Evolutionary conservation across 2,113 vertebrate genomes (phyloP), one percentile per base, ranked within the genome.

Genomic region (Microtus oregoni): DNA sequence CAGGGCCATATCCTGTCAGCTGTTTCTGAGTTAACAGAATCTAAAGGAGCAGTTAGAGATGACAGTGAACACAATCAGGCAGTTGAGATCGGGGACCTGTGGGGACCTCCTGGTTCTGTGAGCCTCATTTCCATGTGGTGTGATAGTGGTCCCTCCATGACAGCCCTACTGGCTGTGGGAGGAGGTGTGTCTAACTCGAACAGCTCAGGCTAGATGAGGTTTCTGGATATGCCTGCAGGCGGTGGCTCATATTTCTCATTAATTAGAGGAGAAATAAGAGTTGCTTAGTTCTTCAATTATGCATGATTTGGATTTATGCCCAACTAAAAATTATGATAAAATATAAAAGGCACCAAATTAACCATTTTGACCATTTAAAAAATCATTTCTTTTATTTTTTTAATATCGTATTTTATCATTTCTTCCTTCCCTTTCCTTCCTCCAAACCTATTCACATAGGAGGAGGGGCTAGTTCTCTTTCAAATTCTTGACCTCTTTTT

Each of bases 1-100:
- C 95, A 47, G 70, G 86, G 76, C 93, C 90, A 5, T 75, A 94
- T 92, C 92, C 96, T 96, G 90, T 97, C 95, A 98, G 97, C 77
- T 97, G 79, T 97, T 98, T 97, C 81, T 96, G 75, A 96, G 94
- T 89, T 96, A 79, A 79, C 44, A 22, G 83, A 81, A 88, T 96
- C 97, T 63, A 96, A 89, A 95, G 97, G 73, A 97, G 82, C 82
- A 96, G 87, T 75, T 96, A 96, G 6, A 92, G 68, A 86, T 96
- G 92, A 94, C 93, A 97, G 96, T 94, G 92, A 96, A 88, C 92
- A 96, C 90, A 96, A 76, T 85, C 92, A 86, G 95, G 47, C 55
- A 77, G 94, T 96, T 95, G 92, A 96, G 90, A 96, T 97, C 93
- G 96, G 96, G 97, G 97, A 86, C 93, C 97, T 97, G 22, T 92